phyloP scores from a whole-genome alignment of 37 sponge, comb jelly and placozoan species.

The Mnemiopsis leidyi region DNA sequence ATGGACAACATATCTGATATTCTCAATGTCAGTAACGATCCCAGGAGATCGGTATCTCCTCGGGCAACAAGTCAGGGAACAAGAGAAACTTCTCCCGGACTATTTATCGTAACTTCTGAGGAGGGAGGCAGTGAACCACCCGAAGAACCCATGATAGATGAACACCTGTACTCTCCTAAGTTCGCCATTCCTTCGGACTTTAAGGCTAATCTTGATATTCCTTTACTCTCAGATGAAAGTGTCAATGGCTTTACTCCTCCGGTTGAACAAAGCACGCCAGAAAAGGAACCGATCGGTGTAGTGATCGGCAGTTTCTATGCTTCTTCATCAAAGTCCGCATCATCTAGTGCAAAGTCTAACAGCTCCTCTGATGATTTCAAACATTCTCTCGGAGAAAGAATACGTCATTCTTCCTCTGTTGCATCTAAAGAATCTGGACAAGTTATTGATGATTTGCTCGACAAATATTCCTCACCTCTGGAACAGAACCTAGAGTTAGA shows the following conservation, averaged over 20 bases:
- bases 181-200: background rate
- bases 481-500: background rate
- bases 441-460: background rate
- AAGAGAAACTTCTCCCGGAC: background rate
- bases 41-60: background rate
- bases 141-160: background rate
- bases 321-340: background rate
- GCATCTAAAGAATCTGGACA: background rate
- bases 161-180: background rate
- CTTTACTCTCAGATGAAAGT: background rate
- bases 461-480: background rate
- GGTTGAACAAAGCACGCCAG: background rate
- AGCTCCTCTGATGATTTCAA: background rate
- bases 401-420: background rate
- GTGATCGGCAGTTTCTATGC: background rate
- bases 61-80: background rate
- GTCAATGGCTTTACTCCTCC: background rate
- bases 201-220: background rate
- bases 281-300: background rate
- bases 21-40: background rate
- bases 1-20: conserved; percentile 59
- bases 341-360: background rate
- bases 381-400: background rate
- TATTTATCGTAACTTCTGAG: background rate
- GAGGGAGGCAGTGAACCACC: background rate